Conservation (phyloP, 2,113 vertebrate genomes). For the Corythaixoides concolor region DNA sequence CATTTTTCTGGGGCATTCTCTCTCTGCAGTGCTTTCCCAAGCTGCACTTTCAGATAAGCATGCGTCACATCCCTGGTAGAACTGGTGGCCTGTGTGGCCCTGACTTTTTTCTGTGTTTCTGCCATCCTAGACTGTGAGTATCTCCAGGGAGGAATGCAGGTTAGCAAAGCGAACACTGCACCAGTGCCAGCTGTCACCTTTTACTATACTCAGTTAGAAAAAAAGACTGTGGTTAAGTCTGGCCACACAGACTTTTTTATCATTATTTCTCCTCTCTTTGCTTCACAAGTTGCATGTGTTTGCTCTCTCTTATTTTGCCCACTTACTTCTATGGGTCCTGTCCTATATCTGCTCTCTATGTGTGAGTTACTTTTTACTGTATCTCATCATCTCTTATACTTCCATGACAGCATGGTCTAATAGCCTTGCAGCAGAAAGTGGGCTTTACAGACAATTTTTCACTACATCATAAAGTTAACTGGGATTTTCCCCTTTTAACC, state of each 20-base stretch:
- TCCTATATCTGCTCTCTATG: background rate
- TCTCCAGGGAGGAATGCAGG: background rate
- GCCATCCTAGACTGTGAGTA: background rate
- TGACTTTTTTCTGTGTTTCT: background rate
- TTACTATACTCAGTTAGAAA: background rate
- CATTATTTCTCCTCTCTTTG: background rate
- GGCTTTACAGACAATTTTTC: background rate
- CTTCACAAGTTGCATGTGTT: background rate
- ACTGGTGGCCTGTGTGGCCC: background rate
- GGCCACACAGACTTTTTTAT: background rate
- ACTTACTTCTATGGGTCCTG: background rate
- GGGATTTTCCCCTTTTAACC: background rate
- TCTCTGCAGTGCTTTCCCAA: background rate
- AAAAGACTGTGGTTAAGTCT: background rate
- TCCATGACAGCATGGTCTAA: background rate
- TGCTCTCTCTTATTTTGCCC: background rate
- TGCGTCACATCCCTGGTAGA: background rate
- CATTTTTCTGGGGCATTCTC: background rate
- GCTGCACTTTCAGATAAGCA: background rate
- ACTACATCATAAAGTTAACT: background rate
- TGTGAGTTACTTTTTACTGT: background rate
- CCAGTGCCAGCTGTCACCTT: background rate
- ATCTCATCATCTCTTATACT: background rate
- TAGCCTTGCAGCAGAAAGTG: background rate
- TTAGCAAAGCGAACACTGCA: background rate